A percentile compares a stretch with the other conserved stretches of the same genome.
Evolutionary conservation across 2,797 vertebrate genomes (phyloP).

Genomic region (Discoglossus pictus): DNA sequence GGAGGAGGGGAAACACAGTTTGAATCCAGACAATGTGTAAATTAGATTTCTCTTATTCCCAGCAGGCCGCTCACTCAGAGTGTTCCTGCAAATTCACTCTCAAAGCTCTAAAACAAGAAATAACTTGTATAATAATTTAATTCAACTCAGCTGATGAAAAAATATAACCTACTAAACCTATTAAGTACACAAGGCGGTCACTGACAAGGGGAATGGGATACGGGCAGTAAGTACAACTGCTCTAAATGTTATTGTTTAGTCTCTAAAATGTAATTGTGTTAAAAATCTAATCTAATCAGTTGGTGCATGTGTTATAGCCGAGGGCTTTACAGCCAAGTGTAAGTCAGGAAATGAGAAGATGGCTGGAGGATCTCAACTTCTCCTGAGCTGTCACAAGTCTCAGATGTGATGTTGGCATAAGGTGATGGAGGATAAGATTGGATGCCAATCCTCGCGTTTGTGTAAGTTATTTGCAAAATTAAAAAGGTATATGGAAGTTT

Average conservation of each 20-base stretch:
- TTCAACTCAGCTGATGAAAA: no score
- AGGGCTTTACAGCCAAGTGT: conserved; percentile 32
- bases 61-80: no score
- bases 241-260: conserved; percentile 48
- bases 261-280: conserved; percentile 35
- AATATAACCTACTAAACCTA: neutral
- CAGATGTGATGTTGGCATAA: conserved; percentile 47
- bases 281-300: conserved; percentile 39
- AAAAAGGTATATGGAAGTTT: no score
- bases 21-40: no score
- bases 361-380: conserved; percentile 50
- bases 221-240: conserved; percentile 37
- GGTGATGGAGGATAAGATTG: neutral
- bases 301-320: conserved; percentile 26
- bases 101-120: no score
- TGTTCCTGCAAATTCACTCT: no score
- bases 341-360: conserved; percentile 50
- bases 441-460: no score
- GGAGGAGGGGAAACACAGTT: no score
- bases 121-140: no score
- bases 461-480: no score
- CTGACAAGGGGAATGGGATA: conserved; percentile 14
- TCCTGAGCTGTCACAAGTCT: conserved; percentile 39
- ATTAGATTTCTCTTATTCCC: no score
- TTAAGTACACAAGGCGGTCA: neutral